Conservation (phyloP, 2,113 vertebrate genomes). For the Fregetta grallaria region DNA sequence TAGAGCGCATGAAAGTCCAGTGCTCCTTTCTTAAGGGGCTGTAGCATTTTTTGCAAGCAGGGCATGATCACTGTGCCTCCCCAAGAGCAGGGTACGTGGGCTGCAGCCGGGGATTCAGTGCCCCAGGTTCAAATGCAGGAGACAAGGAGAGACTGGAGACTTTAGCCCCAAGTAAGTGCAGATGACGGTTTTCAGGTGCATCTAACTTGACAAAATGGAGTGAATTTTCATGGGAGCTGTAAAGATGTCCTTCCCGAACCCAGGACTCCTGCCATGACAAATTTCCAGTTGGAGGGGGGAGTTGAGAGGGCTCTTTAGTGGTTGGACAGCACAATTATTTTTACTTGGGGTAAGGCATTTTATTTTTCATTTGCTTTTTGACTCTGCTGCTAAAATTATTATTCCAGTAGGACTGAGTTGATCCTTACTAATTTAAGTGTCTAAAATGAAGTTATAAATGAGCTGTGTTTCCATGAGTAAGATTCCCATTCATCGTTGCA, state of each 20-base stretch:
- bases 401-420: neutral
- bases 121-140: neutral
- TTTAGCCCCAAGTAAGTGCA: neutral
- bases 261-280: neutral
- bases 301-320: neutral
- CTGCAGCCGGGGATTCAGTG: neutral
- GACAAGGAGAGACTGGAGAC: neutral
- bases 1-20: neutral
- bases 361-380: neutral
- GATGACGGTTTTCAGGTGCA: neutral
- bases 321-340: neutral
- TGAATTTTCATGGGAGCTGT: neutral
- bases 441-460: neutral
- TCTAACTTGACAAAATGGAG: neutral
- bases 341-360: neutral
- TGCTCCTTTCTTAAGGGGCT: neutral
- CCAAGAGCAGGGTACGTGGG: accelerated
- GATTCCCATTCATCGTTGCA: neutral
- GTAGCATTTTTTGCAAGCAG: neutral
- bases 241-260: neutral
- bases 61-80: neutral
- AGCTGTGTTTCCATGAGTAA: slow-evolving; percentile 40
- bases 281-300: neutral
- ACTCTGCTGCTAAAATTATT: slow-evolving; percentile 6
- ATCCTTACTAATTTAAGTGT: neutral